Percentiles rank a stretch among this genome's conserved stretches.
phyloP scores from a whole-genome alignment of 1,140 invertebrate genomes.

The Psilanteris sp. region DNA sequence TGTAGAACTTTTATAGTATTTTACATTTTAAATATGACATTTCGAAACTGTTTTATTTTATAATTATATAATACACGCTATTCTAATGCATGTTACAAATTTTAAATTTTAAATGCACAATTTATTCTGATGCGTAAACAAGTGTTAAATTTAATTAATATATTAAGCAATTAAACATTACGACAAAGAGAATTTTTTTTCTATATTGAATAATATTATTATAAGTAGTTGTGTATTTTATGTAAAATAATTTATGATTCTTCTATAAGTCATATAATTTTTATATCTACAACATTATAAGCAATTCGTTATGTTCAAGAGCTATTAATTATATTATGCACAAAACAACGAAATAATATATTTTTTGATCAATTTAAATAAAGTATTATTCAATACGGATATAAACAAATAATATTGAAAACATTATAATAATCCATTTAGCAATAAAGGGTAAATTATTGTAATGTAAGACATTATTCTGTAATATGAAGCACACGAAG shows the following conservation, averaged over 20 bases:
- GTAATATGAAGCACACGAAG: too few relatives aligned
- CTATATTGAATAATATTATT: slow-evolving; percentile 33
- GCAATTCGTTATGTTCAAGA: slow-evolving; percentile 29
- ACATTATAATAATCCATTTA: too few relatives aligned
- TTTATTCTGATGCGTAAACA: slow-evolving; percentile 29
- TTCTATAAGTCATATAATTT: slow-evolving; percentile 49
- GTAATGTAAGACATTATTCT: too few relatives aligned
- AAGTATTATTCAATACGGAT: too few relatives aligned
- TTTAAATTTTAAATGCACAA: slow-evolving; percentile 30
- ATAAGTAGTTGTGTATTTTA: slow-evolving; percentile 54
- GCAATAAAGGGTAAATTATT: too few relatives aligned
- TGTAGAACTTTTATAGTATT: slow-evolving; percentile 44
- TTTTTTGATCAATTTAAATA: slow-evolving; percentile 56
- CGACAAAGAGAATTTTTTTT: slow-evolving; percentile 17
- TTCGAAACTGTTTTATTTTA: slow-evolving; percentile 38
- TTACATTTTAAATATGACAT: slow-evolving; percentile 37
- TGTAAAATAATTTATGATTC: slow-evolving; percentile 55
- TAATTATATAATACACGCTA: slow-evolving; percentile 25
- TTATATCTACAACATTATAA: slow-evolving; percentile 35
- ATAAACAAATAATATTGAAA: too few relatives aligned
- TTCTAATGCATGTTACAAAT: too few relatives aligned
- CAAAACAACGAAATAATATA: slow-evolving; percentile 48
- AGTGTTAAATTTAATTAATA: slow-evolving; percentile 21
- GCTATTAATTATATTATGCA: slow-evolving; percentile 10
- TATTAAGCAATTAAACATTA: slow-evolving; percentile 8